Evolutionary conservation across 64 coral and sea anemone genomes (phyloP).

Genomic region (Stichodactyla mertensii): DNA sequence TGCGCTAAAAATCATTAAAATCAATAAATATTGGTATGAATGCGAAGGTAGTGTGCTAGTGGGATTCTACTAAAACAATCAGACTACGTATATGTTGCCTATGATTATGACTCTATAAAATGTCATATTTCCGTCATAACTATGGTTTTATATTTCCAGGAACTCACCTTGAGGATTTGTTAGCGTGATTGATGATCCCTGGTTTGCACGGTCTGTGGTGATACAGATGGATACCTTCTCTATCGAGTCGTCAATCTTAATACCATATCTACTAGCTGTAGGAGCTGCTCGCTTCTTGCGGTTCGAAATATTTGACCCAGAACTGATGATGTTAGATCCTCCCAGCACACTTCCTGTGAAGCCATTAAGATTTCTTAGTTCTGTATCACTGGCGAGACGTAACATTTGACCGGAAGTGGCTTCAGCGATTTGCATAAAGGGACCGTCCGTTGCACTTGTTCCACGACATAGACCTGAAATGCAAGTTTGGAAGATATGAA

Average conservation of each 20-base stretch:
- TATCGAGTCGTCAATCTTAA: conserved; percentile 52
- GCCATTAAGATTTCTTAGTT: conserved; percentile 49
- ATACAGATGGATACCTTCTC: conserved; percentile 33
- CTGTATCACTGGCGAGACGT: conserved; percentile 10
- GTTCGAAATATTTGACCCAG: conserved; percentile 34
- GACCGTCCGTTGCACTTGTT: neutral
- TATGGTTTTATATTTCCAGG: neutral
- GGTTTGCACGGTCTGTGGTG: conserved; percentile 12
- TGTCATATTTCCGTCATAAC: neutral
- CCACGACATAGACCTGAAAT: neutral
- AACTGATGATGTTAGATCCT: conserved; percentile 49
- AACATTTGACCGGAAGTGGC: conserved; percentile 58
- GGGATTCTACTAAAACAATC: too few relatives aligned
- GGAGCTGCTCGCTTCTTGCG: conserved; percentile 44
- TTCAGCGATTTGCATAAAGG: conserved; percentile 56
- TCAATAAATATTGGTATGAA: too few relatives aligned
- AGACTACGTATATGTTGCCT: too few relatives aligned
- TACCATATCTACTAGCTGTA: conserved; percentile 21
- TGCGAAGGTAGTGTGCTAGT: too few relatives aligned
- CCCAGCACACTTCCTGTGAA: conserved; percentile 62
- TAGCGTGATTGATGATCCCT: neutral
- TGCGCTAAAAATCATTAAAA: too few relatives aligned
- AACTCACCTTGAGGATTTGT: conserved; percentile 4
- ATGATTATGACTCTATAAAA: too few relatives aligned
- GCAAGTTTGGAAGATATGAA: neutral